phyloP scores from a whole-genome alignment of 2,797 vertebrate species.

The Menidia menidia region DNA sequence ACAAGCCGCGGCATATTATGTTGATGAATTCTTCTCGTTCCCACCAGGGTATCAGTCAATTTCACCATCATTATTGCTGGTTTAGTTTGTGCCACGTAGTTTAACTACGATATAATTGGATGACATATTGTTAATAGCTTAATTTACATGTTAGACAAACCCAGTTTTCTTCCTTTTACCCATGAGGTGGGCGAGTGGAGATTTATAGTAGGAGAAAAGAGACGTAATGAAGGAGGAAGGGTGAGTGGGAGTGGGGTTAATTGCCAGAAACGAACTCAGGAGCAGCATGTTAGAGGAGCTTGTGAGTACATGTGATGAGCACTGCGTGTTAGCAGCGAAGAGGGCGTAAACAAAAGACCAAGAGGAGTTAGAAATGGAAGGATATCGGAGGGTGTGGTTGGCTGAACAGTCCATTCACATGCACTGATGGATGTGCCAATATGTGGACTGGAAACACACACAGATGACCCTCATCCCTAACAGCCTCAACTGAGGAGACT shows the following conservation, averaged over 20 bases:
- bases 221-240: background rate
- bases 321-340: constrained; percentile 36
- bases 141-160: background rate
- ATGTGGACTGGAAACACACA: constrained; percentile 26
- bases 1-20: constrained; percentile 9
- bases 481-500: constrained; percentile 41
- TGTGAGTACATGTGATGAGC: constrained; percentile 20
- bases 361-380: constrained; percentile 27
- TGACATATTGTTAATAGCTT: constrained; percentile 9
- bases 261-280: constrained; percentile 11
- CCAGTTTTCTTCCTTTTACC: background rate
- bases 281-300: constrained; percentile 9
- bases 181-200: background rate
- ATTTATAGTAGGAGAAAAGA: constrained; percentile 12
- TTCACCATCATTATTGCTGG: constrained; percentile 24
- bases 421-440: constrained; percentile 25
- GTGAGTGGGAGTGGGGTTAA: constrained; percentile 16
- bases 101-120: constrained; percentile 26
- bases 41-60: constrained; percentile 6
- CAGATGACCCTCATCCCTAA: constrained; percentile 24
- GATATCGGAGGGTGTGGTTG: background rate
- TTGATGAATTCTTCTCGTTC: constrained; percentile 22
- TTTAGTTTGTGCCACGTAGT: constrained; percentile 8
- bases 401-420: constrained; percentile 14
- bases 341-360: constrained; percentile 33